Conservation (phyloP, 2,797 vertebrate genomes). For the Syndactyla subalaris region DNA sequence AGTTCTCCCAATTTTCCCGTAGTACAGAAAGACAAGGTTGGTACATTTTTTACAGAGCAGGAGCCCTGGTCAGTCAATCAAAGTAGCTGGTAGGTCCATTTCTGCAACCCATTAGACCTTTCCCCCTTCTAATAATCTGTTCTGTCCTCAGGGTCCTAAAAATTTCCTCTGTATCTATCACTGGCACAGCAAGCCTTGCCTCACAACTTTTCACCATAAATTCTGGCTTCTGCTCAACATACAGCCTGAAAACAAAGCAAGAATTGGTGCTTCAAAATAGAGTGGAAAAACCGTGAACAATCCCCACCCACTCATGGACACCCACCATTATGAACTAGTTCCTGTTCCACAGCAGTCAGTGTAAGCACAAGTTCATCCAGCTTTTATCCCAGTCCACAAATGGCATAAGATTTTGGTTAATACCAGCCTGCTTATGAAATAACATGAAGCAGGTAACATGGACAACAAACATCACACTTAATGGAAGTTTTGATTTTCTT, state of each 20-base stretch:
- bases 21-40: not conserved
- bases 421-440: not conserved
- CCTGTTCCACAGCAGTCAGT: not conserved
- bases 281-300: accelerated
- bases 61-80: not conserved
- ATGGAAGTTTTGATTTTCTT: not conserved
- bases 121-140: not conserved
- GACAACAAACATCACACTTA: not conserved
- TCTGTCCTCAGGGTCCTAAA: not conserved
- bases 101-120: not conserved
- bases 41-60: not conserved
- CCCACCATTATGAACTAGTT: too few species aligned
- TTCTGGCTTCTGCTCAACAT: not conserved
- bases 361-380: not conserved
- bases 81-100: not conserved
- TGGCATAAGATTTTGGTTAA: not conserved
- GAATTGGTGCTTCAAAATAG: not conserved
- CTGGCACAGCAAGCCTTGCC: not conserved
- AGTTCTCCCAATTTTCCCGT: not conserved
- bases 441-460: not conserved
- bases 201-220: not conserved
- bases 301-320: accelerated
- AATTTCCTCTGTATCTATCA: not conserved
- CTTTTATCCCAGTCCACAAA: not conserved
- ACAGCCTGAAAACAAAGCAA: not conserved